phyloP scores from a whole-genome alignment of 1,140 invertebrate genomes.

The Bactericera cockerelli region DNA sequence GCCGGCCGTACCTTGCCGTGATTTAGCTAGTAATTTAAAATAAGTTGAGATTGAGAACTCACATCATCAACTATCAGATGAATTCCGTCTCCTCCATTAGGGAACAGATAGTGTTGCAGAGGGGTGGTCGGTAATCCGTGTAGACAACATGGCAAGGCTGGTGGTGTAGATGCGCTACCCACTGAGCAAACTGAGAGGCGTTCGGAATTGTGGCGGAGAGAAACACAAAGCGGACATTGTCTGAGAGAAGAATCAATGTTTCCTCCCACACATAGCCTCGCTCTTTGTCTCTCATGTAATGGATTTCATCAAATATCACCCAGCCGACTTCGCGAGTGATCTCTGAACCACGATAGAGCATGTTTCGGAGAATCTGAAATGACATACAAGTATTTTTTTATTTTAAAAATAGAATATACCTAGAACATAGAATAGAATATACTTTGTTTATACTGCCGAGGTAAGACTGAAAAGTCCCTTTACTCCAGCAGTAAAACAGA shows the following conservation, averaged over 20 bases:
- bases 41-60: conserved; percentile 20
- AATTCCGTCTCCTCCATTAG: conserved; percentile 83
- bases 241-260: conserved; percentile 91
- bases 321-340: conserved; percentile 97
- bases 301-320: conserved; percentile 99
- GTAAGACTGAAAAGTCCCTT: too few relatives aligned
- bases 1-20: too few relatives aligned
- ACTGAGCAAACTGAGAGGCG: conserved; percentile 94
- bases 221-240: conserved; percentile 98
- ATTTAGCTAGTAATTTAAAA: too few relatives aligned
- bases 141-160: conserved; percentile 99
- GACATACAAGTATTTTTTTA: too few relatives aligned
- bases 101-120: conserved; percentile 95
- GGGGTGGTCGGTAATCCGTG: conserved; percentile 94
- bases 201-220: conserved; percentile 99
- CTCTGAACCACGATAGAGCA: conserved; percentile 97
- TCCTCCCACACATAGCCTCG: conserved; percentile 99
- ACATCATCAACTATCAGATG: conserved; percentile 87
- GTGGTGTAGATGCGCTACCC: conserved; percentile 91
- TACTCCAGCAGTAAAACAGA: too few relatives aligned
- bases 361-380: conserved; percentile 77
- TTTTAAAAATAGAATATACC: too few relatives aligned
- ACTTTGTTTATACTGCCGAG: too few relatives aligned
- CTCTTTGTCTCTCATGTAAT: conserved; percentile 99
- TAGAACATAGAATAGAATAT: too few relatives aligned